Evolutionary conservation across 2,888 invertebrate species (phyloP), one percentile per base, ranked within the genome.

Genomic region (Folsomia manolachei): DNA sequence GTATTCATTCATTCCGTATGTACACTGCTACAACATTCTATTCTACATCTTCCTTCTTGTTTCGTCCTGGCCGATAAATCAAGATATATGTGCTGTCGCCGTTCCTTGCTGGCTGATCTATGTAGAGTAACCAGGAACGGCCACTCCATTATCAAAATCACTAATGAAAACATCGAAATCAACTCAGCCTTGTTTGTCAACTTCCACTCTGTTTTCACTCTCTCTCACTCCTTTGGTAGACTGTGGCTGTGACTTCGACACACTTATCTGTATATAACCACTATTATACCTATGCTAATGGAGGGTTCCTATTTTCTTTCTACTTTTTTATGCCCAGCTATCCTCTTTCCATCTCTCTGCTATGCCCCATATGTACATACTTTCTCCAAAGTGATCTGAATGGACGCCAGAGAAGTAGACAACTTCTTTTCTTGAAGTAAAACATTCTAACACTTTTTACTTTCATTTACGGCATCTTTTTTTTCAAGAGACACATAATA

Each of bases 81-180:
- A 75, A 74, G 77, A 77, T 74, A 67, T 75, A 75, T 74, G 74
- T 69, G 63, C 62, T 66, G n/a, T n/a, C n/a, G n/a, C n/a, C n/a
- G n/a, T n/a, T n/a, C n/a, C n/a, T n/a, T n/a, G 39, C 9, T 7
- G 60, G 14, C 9, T n/a, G n/a, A n/a, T n/a, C n/a, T 64, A 19
- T 26, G n/a, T n/a, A 9, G 26, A n/a, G n/a, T n/a, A n/a, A n/a
- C 63, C 21, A 27, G 27, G 27, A 64, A 69, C 51, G 75, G 71
- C 75, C 70, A 68, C 69, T 71, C 72, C 73, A 75, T 77, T 77
- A 77, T 71, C 75, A 72, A 75, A 77, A 73, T 75, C 77, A 70
- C 77, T 77, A 77, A 77, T 77, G 75, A 77, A 77, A 77, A 77
- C 75, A 77, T 72, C 74, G 68, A 75, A 75, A 75, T 77, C 75